A percentile compares a stretch with the other conserved stretches of the same genome.
phyloP scores from a whole-genome alignment of 2,113 vertebrate species.

The Sylvia atricapilla region DNA sequence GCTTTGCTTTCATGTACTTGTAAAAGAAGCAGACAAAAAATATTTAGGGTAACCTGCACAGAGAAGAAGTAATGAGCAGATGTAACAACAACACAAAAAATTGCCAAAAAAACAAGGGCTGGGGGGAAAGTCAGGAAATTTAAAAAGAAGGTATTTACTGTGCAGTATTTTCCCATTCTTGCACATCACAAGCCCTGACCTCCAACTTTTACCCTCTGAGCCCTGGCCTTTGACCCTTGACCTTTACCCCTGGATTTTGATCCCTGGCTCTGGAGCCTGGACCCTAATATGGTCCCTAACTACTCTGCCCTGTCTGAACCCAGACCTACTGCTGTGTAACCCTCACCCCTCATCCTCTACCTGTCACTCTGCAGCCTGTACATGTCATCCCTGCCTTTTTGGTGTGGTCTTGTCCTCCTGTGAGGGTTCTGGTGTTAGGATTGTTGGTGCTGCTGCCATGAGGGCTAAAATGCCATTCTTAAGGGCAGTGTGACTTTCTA shows the following conservation, averaged over 20 bases:
- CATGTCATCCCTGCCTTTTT: not conserved
- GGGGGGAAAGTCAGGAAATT: not conserved
- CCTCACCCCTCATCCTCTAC: not conserved
- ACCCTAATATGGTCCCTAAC: not conserved
- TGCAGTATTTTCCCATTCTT: not conserved
- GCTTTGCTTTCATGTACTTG: not conserved
- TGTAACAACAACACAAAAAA: not conserved
- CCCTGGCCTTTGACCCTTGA: not conserved
- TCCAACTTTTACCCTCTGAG: not conserved
- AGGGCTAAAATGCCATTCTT: not conserved
- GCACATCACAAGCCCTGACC: not conserved
- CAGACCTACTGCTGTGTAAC: not conserved
- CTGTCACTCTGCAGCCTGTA: not conserved
- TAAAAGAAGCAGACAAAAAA: not conserved
- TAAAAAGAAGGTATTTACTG: accelerated
- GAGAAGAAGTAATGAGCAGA: not conserved
- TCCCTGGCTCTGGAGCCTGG: not conserved
- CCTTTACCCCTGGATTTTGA: no score
- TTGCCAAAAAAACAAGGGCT: not conserved
- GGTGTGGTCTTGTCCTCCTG: not conserved
- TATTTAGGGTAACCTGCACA: not conserved
- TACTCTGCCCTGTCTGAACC: not conserved
- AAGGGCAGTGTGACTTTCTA: accelerated
- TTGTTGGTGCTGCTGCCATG: not conserved
- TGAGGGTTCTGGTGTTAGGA: not conserved